Conservation (phyloP, 2,797 vertebrate species). For the Pangasius mekongensis region DNA sequence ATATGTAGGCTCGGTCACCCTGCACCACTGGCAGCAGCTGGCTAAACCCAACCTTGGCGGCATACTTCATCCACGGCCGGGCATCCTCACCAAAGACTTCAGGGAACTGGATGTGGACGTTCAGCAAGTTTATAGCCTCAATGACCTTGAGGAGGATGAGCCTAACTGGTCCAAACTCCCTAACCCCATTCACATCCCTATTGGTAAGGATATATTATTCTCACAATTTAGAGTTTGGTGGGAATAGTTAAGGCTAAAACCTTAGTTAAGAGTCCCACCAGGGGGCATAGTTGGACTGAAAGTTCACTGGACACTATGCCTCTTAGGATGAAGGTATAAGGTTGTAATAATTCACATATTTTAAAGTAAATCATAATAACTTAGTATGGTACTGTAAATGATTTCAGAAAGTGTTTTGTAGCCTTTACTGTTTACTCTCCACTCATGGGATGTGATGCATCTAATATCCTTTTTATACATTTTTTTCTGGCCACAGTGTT, state of each 20-base stretch:
- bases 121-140: conserved; percentile 86
- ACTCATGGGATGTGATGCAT: background rate
- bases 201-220: conserved; percentile 71
- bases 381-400: background rate
- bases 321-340: background rate
- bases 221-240: background rate
- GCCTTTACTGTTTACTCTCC: background rate
- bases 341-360: background rate
- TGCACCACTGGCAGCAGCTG: conserved; percentile 90
- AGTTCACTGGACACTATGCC: background rate
- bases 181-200: conserved; percentile 55
- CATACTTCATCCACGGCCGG: conserved; percentile 81
- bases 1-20: conserved; percentile 79
- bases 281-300: background rate
- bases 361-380: background rate
- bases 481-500: background rate
- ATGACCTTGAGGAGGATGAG: conserved; percentile 88
- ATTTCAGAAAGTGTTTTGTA: background rate
- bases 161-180: conserved; percentile 71
- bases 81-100: conserved; percentile 89
- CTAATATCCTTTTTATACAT: background rate
- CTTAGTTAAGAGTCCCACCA: background rate
- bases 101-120: conserved; percentile 82
- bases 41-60: conserved; percentile 84
- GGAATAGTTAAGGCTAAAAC: background rate